Percentiles rank a stretch among this genome's conserved stretches.
Evolutionary conservation across 2,888 invertebrate genomes (phyloP).

Genomic region (Hypena proboscidalis): DNA sequence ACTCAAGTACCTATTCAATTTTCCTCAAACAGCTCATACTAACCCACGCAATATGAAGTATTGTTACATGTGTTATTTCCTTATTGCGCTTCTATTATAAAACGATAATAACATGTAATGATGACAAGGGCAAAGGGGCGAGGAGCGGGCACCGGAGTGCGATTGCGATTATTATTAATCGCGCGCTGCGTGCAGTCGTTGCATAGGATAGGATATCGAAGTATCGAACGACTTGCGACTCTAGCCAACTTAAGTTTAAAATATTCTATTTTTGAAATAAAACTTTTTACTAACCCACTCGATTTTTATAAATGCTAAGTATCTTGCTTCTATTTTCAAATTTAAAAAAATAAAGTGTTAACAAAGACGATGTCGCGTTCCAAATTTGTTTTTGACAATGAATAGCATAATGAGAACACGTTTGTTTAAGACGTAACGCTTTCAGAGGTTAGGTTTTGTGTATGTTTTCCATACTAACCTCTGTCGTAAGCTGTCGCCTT

Average conservation of each 20-base stretch:
- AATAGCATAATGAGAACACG: neutral
- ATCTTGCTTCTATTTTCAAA: too few relatives aligned
- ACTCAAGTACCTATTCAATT: too few relatives aligned
- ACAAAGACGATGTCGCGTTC: too few relatives aligned
- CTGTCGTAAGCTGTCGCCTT: conserved; percentile 75
- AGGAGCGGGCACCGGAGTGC: conserved; percentile 17
- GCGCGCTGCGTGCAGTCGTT: neutral
- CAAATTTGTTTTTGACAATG: neutral
- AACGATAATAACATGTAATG: conserved; percentile 15
- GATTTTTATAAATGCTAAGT: too few relatives aligned
- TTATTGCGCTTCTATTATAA: conserved; percentile 23
- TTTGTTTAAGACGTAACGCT: conserved; percentile 14
- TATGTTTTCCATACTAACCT: conserved; percentile 54
- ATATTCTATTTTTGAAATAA: conserved; percentile 8
- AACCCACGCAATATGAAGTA: neutral
- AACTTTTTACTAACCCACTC: too few relatives aligned
- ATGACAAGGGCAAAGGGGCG: conserved; percentile 36
- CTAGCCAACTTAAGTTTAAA: too few relatives aligned
- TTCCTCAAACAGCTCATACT: neutral
- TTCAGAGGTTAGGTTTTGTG: conserved; percentile 29
- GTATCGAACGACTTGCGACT: neutral
- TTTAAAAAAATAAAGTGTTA: too few relatives aligned
- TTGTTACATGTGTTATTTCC: conserved; percentile 30
- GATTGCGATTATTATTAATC: conserved; percentile 24
- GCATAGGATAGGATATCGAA: neutral